Percentiles rank a stretch among this genome's conserved stretches.
These are phyloP conservation scores for Polietes domitor DNA, from an alignment of 2,888 invertebrate species.

Conservation along the genomic window DNA sequence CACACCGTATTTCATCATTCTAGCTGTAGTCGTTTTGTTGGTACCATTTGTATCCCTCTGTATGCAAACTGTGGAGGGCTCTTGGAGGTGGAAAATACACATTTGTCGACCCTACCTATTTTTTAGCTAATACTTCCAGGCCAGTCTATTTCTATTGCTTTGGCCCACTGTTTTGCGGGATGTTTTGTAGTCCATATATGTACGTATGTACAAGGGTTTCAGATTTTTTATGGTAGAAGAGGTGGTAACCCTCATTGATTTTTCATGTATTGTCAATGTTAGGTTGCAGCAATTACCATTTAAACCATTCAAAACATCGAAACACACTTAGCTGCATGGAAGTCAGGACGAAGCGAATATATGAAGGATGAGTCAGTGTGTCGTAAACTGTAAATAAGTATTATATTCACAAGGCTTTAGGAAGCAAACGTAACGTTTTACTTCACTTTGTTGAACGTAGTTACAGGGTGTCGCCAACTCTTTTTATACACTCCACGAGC, in stretches of 20 bases:
- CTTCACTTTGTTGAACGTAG: not conserved
- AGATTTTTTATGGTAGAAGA: constrained; percentile 13
- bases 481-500: too few species aligned
- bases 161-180: not conserved
- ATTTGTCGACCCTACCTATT: too few species aligned
- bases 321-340: constrained; percentile 24
- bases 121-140: too few species aligned
- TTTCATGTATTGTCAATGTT: constrained; percentile 44
- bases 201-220: not conserved
- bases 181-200: constrained; percentile 1
- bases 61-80: too few species aligned
- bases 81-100: too few species aligned
- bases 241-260: constrained; percentile 43
- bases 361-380: not conserved
- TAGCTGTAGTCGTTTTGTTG: too few species aligned
- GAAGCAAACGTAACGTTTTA: not conserved
- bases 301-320: constrained; percentile 39
- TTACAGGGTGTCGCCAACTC: not conserved
- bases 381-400: constrained; percentile 18
- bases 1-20: too few species aligned
- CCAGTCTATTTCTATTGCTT: too few species aligned
- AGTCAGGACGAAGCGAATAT: not conserved
- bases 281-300: constrained; percentile 40
- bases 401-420: constrained; percentile 17
- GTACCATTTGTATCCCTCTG: too few species aligned